Evolutionary conservation across 1,140 invertebrate genomes (phyloP), one percentile per base, ranked within the genome.

Genomic region (Coelopa frigida): DNA sequence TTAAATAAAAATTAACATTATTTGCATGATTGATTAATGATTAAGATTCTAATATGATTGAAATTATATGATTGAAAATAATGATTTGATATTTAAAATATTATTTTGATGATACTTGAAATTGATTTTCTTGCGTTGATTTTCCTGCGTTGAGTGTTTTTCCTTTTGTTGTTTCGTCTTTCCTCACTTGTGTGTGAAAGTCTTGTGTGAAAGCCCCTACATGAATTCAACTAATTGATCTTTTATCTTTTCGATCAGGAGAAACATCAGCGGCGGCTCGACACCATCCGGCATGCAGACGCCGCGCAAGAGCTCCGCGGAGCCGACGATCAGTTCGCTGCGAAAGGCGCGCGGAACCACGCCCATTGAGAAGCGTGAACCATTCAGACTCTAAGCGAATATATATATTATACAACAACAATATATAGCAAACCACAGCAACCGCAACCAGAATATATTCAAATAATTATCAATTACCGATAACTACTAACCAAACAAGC

Each of bases 361-460:
- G 33, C 75, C 78, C 12, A 75, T 75, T 20, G 75, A 79, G 43
- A 73, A 78, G 51, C 70, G 78, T 44, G 80, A 80, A 55, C 81
- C 81, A 27, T 82, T 82, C 68, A 72, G 80, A 62, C 73, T 83
- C 32, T 83, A 79, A 75, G 57, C 36, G 32, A 35, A 35, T 22
- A 44, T 36, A 36, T 35, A 36, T n/a, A 10, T 29, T 29, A 10
- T 29, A 29, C 27, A 29, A 10, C 8, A 29, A 14, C n/a, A 44
- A 35, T 5, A 44, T n/a, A n/a, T n/a, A n/a, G n/a, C n/a, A n/a
- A n/a, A n/a, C n/a, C n/a, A n/a, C n/a, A n/a, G n/a, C n/a, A n/a
- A n/a, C n/a, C n/a, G n/a, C n/a, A n/a, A n/a, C n/a, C n/a, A n/a
- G n/a, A n/a, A n/a, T n/a, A n/a, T n/a, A n/a, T n/a, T n/a, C n/a